phyloP scores from a whole-genome alignment of 2,888 invertebrate genomes.

The Temnothorax ravouxi region DNA sequence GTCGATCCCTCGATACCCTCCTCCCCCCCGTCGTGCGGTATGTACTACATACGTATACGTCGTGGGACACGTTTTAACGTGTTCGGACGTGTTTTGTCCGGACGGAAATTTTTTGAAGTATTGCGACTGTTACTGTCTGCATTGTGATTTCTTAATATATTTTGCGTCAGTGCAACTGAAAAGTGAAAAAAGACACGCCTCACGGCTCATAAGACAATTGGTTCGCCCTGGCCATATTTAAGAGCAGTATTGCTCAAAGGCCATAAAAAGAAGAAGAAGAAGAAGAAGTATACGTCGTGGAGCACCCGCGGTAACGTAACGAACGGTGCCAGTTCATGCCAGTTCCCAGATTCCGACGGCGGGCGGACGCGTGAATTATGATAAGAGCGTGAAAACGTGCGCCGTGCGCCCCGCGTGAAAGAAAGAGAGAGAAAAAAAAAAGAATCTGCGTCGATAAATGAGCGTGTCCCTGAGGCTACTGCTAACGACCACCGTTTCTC shows the following conservation, averaged over 20 bases:
- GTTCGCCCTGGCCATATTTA: too few species aligned
- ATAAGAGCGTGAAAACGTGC: background rate
- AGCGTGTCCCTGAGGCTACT: conserved; percentile 1
- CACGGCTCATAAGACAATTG: too few species aligned
- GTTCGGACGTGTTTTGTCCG: too few species aligned
- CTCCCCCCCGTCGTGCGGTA: background rate
- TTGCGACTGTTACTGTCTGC: too few species aligned
- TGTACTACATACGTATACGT: background rate
- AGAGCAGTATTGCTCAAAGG: too few species aligned
- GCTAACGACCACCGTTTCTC: conserved; percentile 2
- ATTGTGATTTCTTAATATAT: too few species aligned
- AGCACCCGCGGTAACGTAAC: background rate
- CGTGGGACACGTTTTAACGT: too few species aligned
- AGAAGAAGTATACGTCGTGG: background rate
- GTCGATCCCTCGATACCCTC: background rate
- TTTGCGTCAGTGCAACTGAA: too few species aligned
- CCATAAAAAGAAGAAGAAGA: too few species aligned
- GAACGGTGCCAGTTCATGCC: background rate
- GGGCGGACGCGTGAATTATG: background rate
- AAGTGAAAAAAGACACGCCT: too few species aligned
- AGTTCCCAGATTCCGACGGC: background rate
- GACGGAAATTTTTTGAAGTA: too few species aligned
- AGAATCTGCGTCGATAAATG: conserved; percentile 22
- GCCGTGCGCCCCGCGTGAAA: background rate
- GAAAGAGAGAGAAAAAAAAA: background rate